A percentile compares a stretch with the other conserved stretches of the same genome.
phyloP scores from a whole-genome alignment of 2,888 invertebrate genomes.

The Mechanitis messenoides region DNA sequence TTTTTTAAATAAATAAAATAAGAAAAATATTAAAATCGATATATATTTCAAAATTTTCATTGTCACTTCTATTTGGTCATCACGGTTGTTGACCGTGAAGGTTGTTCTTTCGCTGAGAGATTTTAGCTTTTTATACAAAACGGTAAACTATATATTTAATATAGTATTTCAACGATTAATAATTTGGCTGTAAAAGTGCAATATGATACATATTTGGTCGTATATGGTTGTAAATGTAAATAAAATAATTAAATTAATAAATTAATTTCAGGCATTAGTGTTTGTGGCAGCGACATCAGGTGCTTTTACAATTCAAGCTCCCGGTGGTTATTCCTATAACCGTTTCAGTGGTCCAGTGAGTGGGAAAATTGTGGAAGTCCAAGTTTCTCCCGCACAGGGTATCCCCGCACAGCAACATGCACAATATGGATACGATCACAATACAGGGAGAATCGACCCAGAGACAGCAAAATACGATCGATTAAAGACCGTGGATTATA shows the following conservation, averaged over 20 bases:
- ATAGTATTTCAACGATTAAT: too few relatives aligned
- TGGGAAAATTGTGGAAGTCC: slow-evolving; percentile 77
- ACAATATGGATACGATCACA: slow-evolving; percentile 70
- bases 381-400: slow-evolving; percentile 68
- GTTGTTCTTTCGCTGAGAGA: slow-evolving; percentile 36
- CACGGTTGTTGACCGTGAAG: slow-evolving; percentile 59
- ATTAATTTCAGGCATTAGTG: slow-evolving; percentile 46
- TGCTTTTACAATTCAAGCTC: slow-evolving; percentile 45
- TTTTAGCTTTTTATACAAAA: neutral
- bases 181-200: too few relatives aligned
- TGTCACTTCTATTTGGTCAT: slow-evolving; percentile 55
- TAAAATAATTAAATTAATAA: neutral
- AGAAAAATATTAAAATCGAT: neutral
- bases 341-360: slow-evolving; percentile 85
- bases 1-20: neutral
- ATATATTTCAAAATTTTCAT: slow-evolving; percentile 48
- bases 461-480: slow-evolving; percentile 71
- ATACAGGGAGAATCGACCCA: slow-evolving; percentile 63
- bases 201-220: too few relatives aligned
- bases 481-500: slow-evolving; percentile 79
- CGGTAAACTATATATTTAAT: too few relatives aligned
- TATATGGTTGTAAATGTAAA: too few relatives aligned
- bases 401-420: slow-evolving; percentile 67
- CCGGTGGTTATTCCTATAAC: slow-evolving; percentile 81
- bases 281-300: slow-evolving; percentile 46